A percentile compares a stretch with the other conserved stretches of the same genome.
Evolutionary conservation across 2,888 invertebrate species (phyloP).

Genomic region (Agonopterix alstromeriana): DNA sequence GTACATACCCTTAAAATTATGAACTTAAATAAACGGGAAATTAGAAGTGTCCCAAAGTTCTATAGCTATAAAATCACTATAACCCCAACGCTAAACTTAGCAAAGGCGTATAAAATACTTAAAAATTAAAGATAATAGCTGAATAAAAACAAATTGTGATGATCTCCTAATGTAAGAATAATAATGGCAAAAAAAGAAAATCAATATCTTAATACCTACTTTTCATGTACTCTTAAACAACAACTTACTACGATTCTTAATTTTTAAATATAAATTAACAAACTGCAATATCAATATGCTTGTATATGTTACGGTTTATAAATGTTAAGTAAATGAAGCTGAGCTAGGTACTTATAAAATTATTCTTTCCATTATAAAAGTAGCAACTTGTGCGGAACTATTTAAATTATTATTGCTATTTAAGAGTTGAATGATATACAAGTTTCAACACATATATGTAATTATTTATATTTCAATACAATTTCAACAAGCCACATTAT

Average conservation of each 20-base stretch:
- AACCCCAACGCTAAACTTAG: not conserved
- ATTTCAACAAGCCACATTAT: constrained; percentile 5
- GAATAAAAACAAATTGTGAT: constrained; percentile 41
- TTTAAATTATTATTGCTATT: too few relatives aligned
- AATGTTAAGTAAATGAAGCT: constrained; percentile 2
- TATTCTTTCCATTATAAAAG: too few relatives aligned
- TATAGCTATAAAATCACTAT: not conserved
- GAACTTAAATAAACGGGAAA: constrained; percentile 20
- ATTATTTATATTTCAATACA: constrained; percentile 3
- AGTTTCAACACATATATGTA: constrained; percentile 4
- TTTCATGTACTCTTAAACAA: constrained; percentile 34
- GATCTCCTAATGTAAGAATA: constrained; percentile 33
- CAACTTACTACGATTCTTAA: constrained; percentile 18
- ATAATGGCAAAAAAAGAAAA: constrained; percentile 43
- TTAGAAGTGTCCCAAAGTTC: constrained; percentile 13
- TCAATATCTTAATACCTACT: constrained; percentile 22
- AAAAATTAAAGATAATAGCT: constrained; percentile 32
- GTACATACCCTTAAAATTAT: constrained; percentile 47
- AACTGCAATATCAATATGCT: constrained; percentile 9
- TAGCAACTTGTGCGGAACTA: constrained; percentile 1
- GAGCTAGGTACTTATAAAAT: not conserved
- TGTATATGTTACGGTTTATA: constrained; percentile 3
- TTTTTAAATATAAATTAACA: constrained; percentile 14
- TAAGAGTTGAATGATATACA: not conserved
- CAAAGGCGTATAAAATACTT: constrained; percentile 18